Evolutionary conservation across 1,140 invertebrate species (phyloP).

Genomic region (Paracyclopina nana): DNA sequence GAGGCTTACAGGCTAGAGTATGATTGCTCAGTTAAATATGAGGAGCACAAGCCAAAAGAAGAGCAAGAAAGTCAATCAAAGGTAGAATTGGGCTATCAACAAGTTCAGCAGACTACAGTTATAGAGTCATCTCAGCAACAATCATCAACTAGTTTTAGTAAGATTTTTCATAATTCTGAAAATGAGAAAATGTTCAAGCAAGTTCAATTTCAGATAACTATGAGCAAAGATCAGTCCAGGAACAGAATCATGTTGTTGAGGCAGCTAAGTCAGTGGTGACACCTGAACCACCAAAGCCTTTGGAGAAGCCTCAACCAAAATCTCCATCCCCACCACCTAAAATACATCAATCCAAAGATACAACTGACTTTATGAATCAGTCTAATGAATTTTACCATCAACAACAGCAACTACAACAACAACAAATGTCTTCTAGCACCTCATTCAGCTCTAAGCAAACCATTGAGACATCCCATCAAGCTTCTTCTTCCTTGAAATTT

Average conservation of each 20-base stretch:
- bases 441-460: too few relatives aligned
- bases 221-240: too few relatives aligned
- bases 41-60: background rate
- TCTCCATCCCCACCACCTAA: background rate
- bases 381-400: background rate
- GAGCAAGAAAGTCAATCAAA: too few relatives aligned
- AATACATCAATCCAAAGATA: background rate
- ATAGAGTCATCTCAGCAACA: background rate
- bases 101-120: background rate
- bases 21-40: background rate
- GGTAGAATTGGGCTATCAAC: too few relatives aligned
- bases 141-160: background rate
- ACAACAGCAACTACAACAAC: background rate
- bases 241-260: background rate
- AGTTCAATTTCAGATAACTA: too few relatives aligned
- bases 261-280: background rate
- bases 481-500: too few relatives aligned
- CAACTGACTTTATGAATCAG: background rate
- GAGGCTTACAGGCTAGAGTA: background rate
- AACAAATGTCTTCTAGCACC: background rate
- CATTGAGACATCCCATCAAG: too few relatives aligned
- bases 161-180: too few relatives aligned
- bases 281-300: too few relatives aligned
- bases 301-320: too few relatives aligned
- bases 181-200: too few relatives aligned